phyloP scores from a whole-genome alignment of 2,113 vertebrate species.

The Apeltes quadracus region DNA sequence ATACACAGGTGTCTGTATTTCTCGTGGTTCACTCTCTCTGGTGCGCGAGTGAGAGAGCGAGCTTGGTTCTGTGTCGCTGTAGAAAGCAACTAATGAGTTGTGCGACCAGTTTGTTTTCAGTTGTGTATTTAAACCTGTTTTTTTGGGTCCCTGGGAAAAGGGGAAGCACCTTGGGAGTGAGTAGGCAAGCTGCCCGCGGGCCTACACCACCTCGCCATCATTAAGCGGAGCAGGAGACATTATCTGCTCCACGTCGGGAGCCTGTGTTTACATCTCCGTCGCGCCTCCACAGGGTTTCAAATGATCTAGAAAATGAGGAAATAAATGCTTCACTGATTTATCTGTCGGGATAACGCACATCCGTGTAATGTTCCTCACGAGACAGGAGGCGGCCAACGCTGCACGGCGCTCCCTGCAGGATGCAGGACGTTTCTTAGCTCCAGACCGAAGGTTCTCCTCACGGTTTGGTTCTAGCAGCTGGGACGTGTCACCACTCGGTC shows the following conservation, averaged over 20 bases:
- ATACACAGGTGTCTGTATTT: too few relatives aligned
- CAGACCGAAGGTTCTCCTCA: neutral
- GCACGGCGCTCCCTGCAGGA: conserved; percentile 3
- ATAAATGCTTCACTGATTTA: conserved; percentile 33
- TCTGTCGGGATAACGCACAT: conserved; percentile 17
- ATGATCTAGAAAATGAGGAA: conserved; percentile 45
- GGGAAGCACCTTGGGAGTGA: too few relatives aligned
- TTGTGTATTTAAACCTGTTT: too few relatives aligned
- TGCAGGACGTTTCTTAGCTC: conserved; percentile 12
- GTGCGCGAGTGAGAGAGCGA: too few relatives aligned
- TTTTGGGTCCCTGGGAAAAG: too few relatives aligned
- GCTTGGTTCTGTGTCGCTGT: too few relatives aligned
- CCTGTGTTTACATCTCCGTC: conserved; percentile 26
- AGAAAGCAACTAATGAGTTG: too few relatives aligned
- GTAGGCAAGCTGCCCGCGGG: too few relatives aligned
- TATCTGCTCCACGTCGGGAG: conserved; percentile 10
- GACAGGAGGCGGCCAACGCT: neutral
- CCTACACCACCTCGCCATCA: too few relatives aligned
- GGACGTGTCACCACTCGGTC: conserved; percentile 37
- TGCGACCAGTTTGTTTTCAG: too few relatives aligned
- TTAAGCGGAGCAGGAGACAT: neutral
- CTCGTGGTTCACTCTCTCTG: too few relatives aligned
- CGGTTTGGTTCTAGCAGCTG: conserved; percentile 41
- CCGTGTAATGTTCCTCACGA: conserved; percentile 11
- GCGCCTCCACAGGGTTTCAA: conserved; percentile 2